Evolutionary conservation across 2,888 invertebrate genomes (phyloP).

Genomic region (Amphiduros pacificus): DNA sequence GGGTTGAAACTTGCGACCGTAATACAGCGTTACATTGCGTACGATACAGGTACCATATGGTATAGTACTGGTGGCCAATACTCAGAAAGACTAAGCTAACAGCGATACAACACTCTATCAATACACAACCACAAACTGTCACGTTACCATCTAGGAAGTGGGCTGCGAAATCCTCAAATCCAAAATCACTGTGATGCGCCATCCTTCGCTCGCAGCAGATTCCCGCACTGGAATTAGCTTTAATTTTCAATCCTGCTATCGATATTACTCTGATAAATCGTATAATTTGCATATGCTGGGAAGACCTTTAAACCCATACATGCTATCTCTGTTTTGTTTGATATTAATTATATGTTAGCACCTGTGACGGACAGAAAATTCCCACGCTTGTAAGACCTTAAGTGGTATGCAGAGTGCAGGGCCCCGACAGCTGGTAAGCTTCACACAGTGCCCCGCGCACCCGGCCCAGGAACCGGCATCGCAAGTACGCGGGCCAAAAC

Average conservation of each 20-base stretch:
- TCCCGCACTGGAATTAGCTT: neutral
- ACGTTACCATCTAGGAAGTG: conserved; percentile 18
- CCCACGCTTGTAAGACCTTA: conserved; percentile 13
- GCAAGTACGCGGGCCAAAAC: too few species aligned
- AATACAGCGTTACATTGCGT: too few species aligned
- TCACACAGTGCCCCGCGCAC: too few species aligned
- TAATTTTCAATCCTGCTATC: neutral
- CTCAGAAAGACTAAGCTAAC: too few species aligned
- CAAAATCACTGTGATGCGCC: conserved; percentile 5
- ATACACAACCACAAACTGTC: too few species aligned
- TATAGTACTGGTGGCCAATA: too few species aligned
- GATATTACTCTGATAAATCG: too few species aligned
- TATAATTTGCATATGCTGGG: conserved; percentile 10
- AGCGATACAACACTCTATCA: too few species aligned
- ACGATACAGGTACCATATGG: too few species aligned
- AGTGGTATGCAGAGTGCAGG: conserved; percentile 6
- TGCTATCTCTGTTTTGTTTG: conserved; percentile 23
- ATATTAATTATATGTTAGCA: conserved; percentile 20
- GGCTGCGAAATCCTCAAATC: conserved; percentile 17
- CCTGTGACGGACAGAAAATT: conserved; percentile 9
- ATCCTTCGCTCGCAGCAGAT: neutral
- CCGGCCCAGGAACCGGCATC: too few species aligned
- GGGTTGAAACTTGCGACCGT: too few species aligned
- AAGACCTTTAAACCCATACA: conserved; percentile 8
- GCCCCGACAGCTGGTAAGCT: neutral